Evolutionary conservation across 2,113 vertebrate genomes (phyloP).

Genomic region (Xenotilapia leptura): DNA sequence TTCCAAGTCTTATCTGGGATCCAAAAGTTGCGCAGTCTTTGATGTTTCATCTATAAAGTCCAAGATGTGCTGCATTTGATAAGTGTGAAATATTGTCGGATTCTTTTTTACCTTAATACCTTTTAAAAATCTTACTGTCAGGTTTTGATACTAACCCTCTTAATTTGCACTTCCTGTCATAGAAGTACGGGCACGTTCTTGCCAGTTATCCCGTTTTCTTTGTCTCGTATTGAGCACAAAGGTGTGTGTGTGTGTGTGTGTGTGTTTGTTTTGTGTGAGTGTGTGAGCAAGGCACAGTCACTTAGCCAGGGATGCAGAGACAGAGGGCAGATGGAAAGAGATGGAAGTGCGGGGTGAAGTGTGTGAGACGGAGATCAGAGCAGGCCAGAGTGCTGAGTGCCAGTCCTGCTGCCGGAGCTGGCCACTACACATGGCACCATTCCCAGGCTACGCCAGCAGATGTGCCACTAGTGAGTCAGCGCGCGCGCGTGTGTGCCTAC

Average conservation of each 20-base stretch:
- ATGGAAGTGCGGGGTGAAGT: constrained; percentile 39
- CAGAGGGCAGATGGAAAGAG: constrained; percentile 47
- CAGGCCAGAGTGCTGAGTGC: constrained; percentile 52
- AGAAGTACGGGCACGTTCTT: not conserved
- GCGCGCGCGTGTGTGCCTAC: not conserved
- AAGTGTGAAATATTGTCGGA: not conserved
- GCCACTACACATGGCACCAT: constrained; percentile 55
- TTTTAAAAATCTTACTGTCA: not conserved
- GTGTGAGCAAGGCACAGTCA: constrained; percentile 15
- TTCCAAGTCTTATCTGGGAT: not conserved
- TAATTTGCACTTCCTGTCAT: not conserved
- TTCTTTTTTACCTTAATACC: not conserved
- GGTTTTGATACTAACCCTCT: not conserved
- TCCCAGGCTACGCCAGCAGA: constrained; percentile 65
- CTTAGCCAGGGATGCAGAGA: constrained; percentile 33
- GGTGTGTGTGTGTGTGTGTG: not conserved
- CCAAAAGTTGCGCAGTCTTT: not conserved
- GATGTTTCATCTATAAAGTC: not conserved
- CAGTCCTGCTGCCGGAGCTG: constrained; percentile 58
- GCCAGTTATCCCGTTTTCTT: not conserved
- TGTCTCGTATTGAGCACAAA: not conserved
- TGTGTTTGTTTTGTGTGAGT: not conserved
- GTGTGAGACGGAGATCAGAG: constrained; percentile 60
- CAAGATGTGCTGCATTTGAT: not conserved
- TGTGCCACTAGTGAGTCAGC: constrained; percentile 68